Evolutionary conservation across 2,113 vertebrate species (phyloP).

Genomic region (Odontesthes bonariensis): DNA sequence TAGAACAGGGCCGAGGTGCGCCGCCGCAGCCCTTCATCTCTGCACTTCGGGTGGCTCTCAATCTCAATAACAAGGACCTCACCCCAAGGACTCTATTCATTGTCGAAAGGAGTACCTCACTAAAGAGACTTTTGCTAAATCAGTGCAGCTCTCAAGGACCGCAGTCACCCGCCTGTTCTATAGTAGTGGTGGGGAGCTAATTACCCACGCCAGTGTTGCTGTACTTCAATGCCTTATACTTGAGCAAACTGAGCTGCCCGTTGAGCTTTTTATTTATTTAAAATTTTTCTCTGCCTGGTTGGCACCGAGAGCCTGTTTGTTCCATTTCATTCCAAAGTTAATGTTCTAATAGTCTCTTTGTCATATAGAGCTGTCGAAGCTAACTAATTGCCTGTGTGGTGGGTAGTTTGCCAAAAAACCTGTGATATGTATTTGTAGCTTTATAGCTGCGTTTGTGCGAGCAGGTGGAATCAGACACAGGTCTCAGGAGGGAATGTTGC

Average conservation of each 20-base stretch:
- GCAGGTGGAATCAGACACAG: slow-evolving; percentile 45
- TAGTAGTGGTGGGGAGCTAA: slow-evolving; percentile 65
- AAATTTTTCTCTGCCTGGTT: slow-evolving; percentile 28
- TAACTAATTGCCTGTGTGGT: slow-evolving; percentile 47
- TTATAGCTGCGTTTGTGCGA: slow-evolving; percentile 48
- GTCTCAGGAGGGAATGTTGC: slow-evolving; percentile 42
- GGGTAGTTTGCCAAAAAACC: slow-evolving; percentile 71
- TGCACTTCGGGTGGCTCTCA: slow-evolving; percentile 27
- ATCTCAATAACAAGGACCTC: slow-evolving; percentile 43
- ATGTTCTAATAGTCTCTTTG: slow-evolving; percentile 61
- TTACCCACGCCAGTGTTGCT: slow-evolving; percentile 56
- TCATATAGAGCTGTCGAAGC: slow-evolving; percentile 55
- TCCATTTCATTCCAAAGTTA: slow-evolving; percentile 62
- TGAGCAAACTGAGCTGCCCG: slow-evolving; percentile 64
- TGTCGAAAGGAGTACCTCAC: slow-evolving; percentile 60
- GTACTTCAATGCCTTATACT: slow-evolving; percentile 67
- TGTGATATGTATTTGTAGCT: slow-evolving; percentile 71
- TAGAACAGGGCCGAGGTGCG: slow-evolving; percentile 25
- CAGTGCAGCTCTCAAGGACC: slow-evolving; percentile 59
- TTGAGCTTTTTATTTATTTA: slow-evolving; percentile 32
- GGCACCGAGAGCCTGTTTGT: slow-evolving; percentile 45
- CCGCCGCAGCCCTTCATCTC: slow-evolving; percentile 27
- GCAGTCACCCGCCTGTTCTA: slow-evolving; percentile 60
- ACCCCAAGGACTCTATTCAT: slow-evolving; percentile 51
- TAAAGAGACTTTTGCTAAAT: slow-evolving; percentile 52